A percentile compares a stretch with the other conserved stretches of the same genome.
These are phyloP conservation scores for Gavialis gangeticus DNA, from an alignment of 2,113 vertebrate species.

Conservation along the genomic window DNA sequence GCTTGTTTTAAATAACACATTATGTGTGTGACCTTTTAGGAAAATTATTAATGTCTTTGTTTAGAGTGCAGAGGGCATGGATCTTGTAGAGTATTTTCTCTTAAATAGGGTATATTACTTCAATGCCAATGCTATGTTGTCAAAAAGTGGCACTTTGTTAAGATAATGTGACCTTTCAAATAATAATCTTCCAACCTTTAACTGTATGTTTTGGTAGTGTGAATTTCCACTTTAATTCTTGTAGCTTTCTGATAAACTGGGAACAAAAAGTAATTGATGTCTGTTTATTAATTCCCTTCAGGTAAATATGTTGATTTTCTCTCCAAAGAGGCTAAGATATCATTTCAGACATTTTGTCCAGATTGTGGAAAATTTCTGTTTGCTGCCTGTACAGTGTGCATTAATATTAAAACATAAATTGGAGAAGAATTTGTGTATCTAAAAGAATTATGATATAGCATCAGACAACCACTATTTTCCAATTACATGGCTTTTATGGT, in stretches of 20 bases:
- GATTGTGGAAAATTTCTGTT: conserved; percentile 36
- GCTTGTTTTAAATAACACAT: conserved; percentile 68
- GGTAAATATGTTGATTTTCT: background rate
- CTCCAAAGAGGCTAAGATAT: conserved; percentile 46
- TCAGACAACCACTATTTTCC: background rate
- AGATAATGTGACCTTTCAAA: conserved; percentile 85
- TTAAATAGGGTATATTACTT: conserved; percentile 73
- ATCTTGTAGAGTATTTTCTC: conserved; percentile 60
- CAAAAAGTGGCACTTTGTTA: conserved; percentile 82
- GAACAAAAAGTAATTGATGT: conserved; percentile 47
- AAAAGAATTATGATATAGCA: conserved; percentile 2
- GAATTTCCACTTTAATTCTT: conserved; percentile 70
- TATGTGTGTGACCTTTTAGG: conserved; percentile 77
- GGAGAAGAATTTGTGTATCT: conserved; percentile 30
- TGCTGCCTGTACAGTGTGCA: conserved; percentile 24
- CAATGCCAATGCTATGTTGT: conserved; percentile 66
- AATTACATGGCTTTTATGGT: background rate
- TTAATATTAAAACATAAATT: conserved; percentile 56
- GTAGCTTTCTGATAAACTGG: conserved; percentile 51
- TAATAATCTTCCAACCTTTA: conserved; percentile 73
- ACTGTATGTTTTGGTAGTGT: conserved; percentile 37
- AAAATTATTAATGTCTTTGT: conserved; percentile 81
- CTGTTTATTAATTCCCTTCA: conserved; percentile 22
- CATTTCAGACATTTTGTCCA: conserved; percentile 2
- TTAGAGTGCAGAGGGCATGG: conserved; percentile 75